Conservation (phyloP, 2,888 invertebrate species). For the Agrochola macilenta region DNA sequence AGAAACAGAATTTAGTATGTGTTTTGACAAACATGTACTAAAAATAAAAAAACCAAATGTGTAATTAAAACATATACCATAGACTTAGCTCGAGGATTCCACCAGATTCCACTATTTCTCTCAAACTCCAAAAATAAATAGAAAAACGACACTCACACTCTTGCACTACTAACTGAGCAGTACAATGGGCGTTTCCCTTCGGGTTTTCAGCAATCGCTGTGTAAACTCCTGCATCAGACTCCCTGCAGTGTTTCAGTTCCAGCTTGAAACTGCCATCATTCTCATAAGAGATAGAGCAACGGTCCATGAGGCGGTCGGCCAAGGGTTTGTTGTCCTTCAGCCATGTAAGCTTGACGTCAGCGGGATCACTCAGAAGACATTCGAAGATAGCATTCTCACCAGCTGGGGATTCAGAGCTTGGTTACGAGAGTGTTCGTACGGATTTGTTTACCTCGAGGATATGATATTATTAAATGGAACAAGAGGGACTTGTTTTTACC, state of each 20-base stretch:
- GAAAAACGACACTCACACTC: slow-evolving; percentile 92
- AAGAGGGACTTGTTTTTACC: neutral
- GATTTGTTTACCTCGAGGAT: slow-evolving; percentile 55
- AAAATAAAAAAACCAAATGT: neutral
- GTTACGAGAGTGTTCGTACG: slow-evolving; percentile 82
- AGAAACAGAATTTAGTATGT: neutral
- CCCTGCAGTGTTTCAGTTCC: slow-evolving; percentile 93
- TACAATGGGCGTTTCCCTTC: slow-evolving; percentile 95
- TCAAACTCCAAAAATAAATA: slow-evolving; percentile 39
- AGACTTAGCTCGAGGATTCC: neutral
- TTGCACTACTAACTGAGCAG: slow-evolving; percentile 96
- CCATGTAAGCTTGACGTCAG: slow-evolving; percentile 94
- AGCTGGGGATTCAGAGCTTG: slow-evolving; percentile 91
- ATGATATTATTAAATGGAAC: slow-evolving; percentile 18
- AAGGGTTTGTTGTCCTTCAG: slow-evolving; percentile 96
- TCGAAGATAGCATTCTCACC: slow-evolving; percentile 96
- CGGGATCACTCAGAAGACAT: slow-evolving; percentile 92
- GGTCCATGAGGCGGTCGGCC: slow-evolving; percentile 93
- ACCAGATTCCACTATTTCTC: slow-evolving; percentile 13
- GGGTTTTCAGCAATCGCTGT: slow-evolving; percentile 96
- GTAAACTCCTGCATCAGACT: slow-evolving; percentile 96
- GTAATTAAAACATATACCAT: no score
- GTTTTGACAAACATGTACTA: neutral
- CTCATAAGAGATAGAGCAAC: slow-evolving; percentile 92
- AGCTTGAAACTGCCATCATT: slow-evolving; percentile 92